phyloP scores from a whole-genome alignment of 1,140 invertebrate species.

The Battus philenor region DNA sequence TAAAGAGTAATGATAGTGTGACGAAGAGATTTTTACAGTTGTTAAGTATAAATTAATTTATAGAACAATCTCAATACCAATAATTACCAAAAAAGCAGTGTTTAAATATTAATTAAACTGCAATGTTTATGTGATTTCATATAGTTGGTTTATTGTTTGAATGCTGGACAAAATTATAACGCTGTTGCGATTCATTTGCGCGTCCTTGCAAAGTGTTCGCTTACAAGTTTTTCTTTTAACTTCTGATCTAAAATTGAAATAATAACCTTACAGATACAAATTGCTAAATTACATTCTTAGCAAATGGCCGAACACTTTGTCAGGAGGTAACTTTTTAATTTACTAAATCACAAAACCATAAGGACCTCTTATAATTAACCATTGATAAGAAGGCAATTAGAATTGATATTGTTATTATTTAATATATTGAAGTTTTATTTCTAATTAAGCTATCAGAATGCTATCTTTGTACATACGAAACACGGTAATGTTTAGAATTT shows the following conservation, averaged over 20 bases:
- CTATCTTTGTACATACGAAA: slow-evolving; percentile 71
- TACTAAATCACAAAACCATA: slow-evolving; percentile 68
- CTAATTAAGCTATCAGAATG: slow-evolving; percentile 71
- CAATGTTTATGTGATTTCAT: slow-evolving; percentile 57
- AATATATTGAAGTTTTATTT: slow-evolving; percentile 77
- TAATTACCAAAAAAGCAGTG: slow-evolving; percentile 76
- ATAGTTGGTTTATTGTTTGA: slow-evolving; percentile 26
- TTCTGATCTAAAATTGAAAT: too few relatives aligned
- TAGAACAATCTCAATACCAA: slow-evolving; percentile 76
- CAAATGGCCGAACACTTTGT: slow-evolving; percentile 43
- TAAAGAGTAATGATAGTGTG: slow-evolving; percentile 73
- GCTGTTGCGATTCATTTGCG: slow-evolving; percentile 35
- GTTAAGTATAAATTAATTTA: slow-evolving; percentile 76
- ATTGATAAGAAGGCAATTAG: slow-evolving; percentile 76
- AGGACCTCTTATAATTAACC: slow-evolving; percentile 77
- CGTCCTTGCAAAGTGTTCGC: slow-evolving; percentile 52
- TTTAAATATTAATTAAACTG: slow-evolving; percentile 61
- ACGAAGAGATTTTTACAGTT: slow-evolving; percentile 76
- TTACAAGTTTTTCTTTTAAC: slow-evolving; percentile 26
- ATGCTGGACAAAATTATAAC: slow-evolving; percentile 20
- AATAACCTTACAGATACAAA: slow-evolving; percentile 16
- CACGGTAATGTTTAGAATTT: slow-evolving; percentile 68
- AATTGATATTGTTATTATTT: slow-evolving; percentile 76
- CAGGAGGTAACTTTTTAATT: slow-evolving; percentile 27
- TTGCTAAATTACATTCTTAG: slow-evolving; percentile 12